Percentiles rank a stretch among this genome's conserved stretches.
Conservation (phyloP, 2,888 invertebrate species). For the Odontocerum albicorne region DNA sequence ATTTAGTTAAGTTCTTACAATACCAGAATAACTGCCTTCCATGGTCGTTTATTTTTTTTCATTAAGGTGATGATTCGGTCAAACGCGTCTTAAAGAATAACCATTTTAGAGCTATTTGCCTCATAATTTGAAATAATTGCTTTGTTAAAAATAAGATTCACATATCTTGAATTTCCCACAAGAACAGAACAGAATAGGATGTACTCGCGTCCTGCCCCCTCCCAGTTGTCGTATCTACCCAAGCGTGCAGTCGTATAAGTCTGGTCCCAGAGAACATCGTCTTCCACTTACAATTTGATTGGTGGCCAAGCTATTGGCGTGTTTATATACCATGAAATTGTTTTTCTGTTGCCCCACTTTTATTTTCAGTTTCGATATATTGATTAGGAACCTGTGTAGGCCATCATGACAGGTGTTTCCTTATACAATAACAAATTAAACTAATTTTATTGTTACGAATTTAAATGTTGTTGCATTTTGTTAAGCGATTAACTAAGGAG, state of each 20-base stretch:
- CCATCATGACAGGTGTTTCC: slow-evolving; percentile 11
- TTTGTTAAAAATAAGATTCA: no score
- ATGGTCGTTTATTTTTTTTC: no score
- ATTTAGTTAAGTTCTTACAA: no score
- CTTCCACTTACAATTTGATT: slow-evolving; percentile 5
- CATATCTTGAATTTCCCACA: no score
- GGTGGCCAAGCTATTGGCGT: slow-evolving; percentile 2
- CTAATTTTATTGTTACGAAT: no score
- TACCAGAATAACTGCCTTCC: no score
- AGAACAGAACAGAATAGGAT: slow-evolving; percentile 15
- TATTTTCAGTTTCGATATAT: slow-evolving; percentile 11
- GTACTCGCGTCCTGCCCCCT: slow-evolving; percentile 1
- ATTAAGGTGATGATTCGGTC: no score
- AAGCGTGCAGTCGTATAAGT: background rate
- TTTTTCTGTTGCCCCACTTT: background rate
- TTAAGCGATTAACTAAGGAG: no score
- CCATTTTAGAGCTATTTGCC: no score
- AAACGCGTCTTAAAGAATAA: no score
- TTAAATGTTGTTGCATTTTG: no score
- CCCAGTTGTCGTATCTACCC: background rate
- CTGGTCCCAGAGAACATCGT: slow-evolving; percentile 1
- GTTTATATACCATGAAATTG: slow-evolving; percentile 16
- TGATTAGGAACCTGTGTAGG: background rate
- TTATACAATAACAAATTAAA: background rate
- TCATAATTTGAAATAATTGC: no score